Percentiles rank a stretch among this genome's conserved stretches.
phyloP scores from a whole-genome alignment of 53 echinoderm and acorn worm species.

The Pentamera pediparva region DNA sequence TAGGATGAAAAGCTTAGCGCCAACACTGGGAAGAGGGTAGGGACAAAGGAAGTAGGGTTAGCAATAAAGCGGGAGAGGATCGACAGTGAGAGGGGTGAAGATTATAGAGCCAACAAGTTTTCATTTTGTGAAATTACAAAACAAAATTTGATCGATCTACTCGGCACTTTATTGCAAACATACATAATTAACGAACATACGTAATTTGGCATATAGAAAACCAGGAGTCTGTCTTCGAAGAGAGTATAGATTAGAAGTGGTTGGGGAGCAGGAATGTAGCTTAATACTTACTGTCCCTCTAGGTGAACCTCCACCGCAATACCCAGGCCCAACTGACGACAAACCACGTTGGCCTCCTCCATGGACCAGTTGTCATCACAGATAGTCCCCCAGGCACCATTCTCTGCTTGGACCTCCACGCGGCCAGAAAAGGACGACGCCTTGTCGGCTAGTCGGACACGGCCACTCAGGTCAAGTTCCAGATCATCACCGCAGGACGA shows the following conservation, averaged over 20 bases:
- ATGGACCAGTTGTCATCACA: slow-evolving; percentile 93
- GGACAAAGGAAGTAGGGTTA: too few relatives aligned
- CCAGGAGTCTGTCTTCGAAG: not conserved
- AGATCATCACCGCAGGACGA: slow-evolving; percentile 41
- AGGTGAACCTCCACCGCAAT: slow-evolving; percentile 57
- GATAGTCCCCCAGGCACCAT: slow-evolving; percentile 62
- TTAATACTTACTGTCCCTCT: slow-evolving; percentile 60
- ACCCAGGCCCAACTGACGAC: slow-evolving; percentile 73
- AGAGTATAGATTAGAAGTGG: not conserved
- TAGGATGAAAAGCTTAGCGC: too few relatives aligned
- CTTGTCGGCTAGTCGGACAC: slow-evolving; percentile 54
- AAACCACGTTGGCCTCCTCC: slow-evolving; percentile 74
- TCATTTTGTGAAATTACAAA: too few relatives aligned
- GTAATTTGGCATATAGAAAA: too few relatives aligned
- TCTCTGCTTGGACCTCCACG: slow-evolving; percentile 60
- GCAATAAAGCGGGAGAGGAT: too few relatives aligned
- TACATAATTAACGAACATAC: too few relatives aligned
- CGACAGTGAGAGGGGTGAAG: too few relatives aligned
- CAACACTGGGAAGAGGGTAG: too few relatives aligned
- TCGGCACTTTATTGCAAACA: too few relatives aligned
- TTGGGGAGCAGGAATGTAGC: not conserved
- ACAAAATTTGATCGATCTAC: too few relatives aligned
- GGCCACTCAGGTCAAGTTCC: not conserved
- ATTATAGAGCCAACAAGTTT: too few relatives aligned
- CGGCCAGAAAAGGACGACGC: slow-evolving; percentile 57